Base-by-base conservation (phyloP, 2,113 vertebrate species). In the Rhea pennata region DNA sequence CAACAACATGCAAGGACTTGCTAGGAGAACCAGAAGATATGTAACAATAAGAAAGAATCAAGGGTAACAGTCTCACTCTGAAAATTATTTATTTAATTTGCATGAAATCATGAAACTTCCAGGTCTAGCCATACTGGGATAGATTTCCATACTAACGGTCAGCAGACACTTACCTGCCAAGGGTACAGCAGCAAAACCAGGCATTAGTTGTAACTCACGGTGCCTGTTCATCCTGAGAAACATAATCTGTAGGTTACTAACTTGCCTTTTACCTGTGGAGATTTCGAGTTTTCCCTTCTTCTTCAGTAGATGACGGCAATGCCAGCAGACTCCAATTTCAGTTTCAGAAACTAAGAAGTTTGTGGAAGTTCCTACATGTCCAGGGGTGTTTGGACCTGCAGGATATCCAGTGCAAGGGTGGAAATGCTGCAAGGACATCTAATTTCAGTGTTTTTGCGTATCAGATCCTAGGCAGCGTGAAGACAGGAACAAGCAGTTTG, bases 161-260 rank as follows among this genome's bases (percentile, higher is more conserved):
- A 78, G 16, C 12, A 59, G 66, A 64, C 39, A 64, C 31, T n/a
- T 61, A 69, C 10, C 10, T 92, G 78, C n/a, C 61, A 70, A 74
- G 31, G 27, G 56, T 64, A 80, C 6, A 88, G 46, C 54, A 73
- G 36, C 27, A 67, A 92, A 88, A 81, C 74, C 53, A 16, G 2
- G 15, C 80, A 59, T 70, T 70, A 42, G 50, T 29, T 86, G 23
- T 33, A 86, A 74, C 71, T 88, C 56, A 79, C 1, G 1, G n/a
- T 64, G 73, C 16, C 51, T 88, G 16, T 74, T 92, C 42, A 84
- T 93, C 77, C 69, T 87, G 26, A 88, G 42, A 84, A 93, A 86
- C 11, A 64, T 15, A 92, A 81, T 36, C n/a, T 74, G 11, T 64
- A 74, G 44, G 42, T 67, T 92, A 94, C 79, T 77, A 80, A 73